Percentiles rank a stretch among this genome's conserved stretches.
Evolutionary conservation across 2,113 vertebrate species (phyloP).

Genomic region (Pithys albifrons): DNA sequence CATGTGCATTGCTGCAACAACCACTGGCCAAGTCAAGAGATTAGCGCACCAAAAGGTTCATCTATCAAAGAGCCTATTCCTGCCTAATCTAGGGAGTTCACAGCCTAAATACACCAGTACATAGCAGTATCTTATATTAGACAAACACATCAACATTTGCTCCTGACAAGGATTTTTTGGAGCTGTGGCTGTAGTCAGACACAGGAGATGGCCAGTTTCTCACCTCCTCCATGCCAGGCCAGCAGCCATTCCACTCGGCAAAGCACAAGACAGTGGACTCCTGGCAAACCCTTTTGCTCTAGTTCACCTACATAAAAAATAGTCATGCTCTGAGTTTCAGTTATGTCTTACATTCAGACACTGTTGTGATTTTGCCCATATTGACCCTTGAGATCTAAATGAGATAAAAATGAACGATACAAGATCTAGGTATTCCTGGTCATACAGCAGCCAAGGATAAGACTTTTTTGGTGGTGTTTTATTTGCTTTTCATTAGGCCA

Average conservation of each 20-base stretch:
- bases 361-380: not conserved
- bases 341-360: not conserved
- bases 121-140: not conserved
- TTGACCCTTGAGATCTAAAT: not conserved
- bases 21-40: not conserved
- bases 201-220: not conserved
- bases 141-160: not conserved
- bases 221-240: not conserved
- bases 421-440: not conserved
- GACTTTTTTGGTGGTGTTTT: not conserved
- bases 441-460: not conserved
- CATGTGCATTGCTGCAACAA: not conserved
- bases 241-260: not conserved
- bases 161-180: not conserved
- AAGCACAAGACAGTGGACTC: fast-evolving
- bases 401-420: not conserved
- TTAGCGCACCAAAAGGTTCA: not conserved
- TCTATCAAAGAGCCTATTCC: not conserved
- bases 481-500: not conserved
- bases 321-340: not conserved
- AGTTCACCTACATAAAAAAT: not conserved
- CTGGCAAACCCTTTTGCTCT: not conserved
- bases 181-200: not conserved
- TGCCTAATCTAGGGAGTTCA: not conserved
- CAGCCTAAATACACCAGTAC: not conserved